A percentile compares a stretch with the other conserved stretches of the same genome.
Conservation (phyloP, 2,113 vertebrate species). For the Microcebus murinus region DNA sequence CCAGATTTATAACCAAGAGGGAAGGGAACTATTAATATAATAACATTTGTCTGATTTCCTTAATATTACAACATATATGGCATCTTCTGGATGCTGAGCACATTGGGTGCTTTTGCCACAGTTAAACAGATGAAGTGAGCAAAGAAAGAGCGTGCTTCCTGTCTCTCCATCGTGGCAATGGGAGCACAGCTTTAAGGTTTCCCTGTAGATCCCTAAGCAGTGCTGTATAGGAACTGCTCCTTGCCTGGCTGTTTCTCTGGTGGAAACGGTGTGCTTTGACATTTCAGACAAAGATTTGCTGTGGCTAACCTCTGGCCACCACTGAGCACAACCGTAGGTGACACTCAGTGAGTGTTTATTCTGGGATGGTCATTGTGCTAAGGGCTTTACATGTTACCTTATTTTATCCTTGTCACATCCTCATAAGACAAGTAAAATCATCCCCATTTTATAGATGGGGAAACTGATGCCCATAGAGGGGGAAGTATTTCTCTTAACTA, state of each 20-base stretch:
- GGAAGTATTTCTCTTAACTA: neutral
- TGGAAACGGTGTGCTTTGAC: no score
- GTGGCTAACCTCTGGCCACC: neutral
- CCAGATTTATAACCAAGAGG: neutral
- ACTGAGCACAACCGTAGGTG: no score
- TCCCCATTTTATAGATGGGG: neutral
- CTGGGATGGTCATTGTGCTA: neutral
- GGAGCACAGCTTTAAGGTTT: rapidly evolving
- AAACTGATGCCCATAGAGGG: neutral
- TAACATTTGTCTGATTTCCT: no score
- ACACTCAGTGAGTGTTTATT: neutral
- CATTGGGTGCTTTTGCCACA: neutral
- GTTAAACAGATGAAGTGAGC: neutral
- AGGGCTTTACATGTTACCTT: no score
- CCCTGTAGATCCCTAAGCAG: neutral
- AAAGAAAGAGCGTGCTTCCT: neutral
- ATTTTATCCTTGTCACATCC: neutral
- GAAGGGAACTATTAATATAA: neutral
- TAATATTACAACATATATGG: neutral
- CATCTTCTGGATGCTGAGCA: neutral
- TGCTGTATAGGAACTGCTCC: neutral
- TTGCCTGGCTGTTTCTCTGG: neutral
- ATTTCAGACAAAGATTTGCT: rapidly evolving
- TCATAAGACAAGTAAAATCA: neutral
- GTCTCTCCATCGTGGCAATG: rapidly evolving